Conservation (phyloP, 2,888 invertebrate species). For the Agrochola macilenta region DNA sequence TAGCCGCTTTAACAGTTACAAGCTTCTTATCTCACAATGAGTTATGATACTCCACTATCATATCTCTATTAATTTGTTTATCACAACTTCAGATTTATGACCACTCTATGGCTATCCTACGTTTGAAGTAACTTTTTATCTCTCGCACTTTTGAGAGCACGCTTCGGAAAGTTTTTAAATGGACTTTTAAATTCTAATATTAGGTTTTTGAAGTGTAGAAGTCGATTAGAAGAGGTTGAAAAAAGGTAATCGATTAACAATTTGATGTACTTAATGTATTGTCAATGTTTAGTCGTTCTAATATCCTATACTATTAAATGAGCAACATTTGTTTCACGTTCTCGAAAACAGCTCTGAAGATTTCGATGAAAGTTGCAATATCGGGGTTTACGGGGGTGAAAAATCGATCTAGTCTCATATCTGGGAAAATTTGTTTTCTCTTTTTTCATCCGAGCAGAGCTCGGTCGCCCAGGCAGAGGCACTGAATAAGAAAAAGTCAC, state of each 20-base stretch:
- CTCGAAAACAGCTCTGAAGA: too few relatives aligned
- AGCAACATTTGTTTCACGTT: too few relatives aligned
- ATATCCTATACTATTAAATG: too few relatives aligned
- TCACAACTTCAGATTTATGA: conserved; percentile 77
- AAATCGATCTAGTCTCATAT: too few relatives aligned
- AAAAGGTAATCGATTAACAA: background rate
- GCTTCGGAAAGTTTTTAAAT: conserved; percentile 48
- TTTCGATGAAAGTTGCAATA: too few relatives aligned
- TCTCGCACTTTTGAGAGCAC: conserved; percentile 53
- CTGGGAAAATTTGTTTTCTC: too few relatives aligned
- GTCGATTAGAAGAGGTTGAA: conserved; percentile 13
- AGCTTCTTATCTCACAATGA: conserved; percentile 68
- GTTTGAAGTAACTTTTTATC: conserved; percentile 65
- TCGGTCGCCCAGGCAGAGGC: too few relatives aligned
- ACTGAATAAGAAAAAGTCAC: background rate
- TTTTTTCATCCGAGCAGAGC: too few relatives aligned
- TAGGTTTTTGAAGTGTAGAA: conserved; percentile 31
- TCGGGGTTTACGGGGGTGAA: too few relatives aligned
- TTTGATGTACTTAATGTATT: background rate
- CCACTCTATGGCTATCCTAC: conserved; percentile 70
- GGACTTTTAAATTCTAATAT: conserved; percentile 24
- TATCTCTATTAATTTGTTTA: conserved; percentile 84
- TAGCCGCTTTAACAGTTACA: conserved; percentile 23
- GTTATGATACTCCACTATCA: conserved; percentile 71
- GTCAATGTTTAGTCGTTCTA: too few relatives aligned